Conservation (phyloP, 2,797 vertebrate genomes). For the Pseudochirops corinnae region DNA sequence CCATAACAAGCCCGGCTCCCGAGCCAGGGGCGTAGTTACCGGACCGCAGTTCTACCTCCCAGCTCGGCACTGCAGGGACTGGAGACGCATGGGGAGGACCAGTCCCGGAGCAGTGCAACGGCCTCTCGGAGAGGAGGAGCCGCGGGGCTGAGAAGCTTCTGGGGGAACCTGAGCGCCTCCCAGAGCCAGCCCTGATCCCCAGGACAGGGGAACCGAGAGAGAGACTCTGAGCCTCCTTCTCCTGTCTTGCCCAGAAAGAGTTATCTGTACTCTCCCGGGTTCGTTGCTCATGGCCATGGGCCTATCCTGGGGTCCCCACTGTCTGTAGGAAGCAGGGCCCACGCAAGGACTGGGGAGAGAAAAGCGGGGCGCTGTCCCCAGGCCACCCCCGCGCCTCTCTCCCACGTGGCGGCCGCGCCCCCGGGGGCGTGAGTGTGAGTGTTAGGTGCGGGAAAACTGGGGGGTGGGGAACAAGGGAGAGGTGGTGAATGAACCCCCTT, state of each 20-base stretch:
- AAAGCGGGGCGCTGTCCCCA: conserved; percentile 75
- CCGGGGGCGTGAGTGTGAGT: conserved; percentile 78
- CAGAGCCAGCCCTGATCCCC: conserved; percentile 63
- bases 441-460: conserved; percentile 1
- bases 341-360: conserved; percentile 65
- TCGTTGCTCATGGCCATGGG: neutral
- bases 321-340: conserved; percentile 65
- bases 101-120: conserved; percentile 51
- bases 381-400: conserved; percentile 79
- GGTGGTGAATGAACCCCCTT: conserved; percentile 75
- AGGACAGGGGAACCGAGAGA: neutral
- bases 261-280: neutral
- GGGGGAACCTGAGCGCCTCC: conserved; percentile 76
- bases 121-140: conserved; percentile 33
- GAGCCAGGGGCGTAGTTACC: neutral
- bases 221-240: neutral
- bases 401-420: conserved; percentile 82
- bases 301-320: conserved; percentile 61
- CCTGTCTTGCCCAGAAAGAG: neutral
- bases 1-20: conserved; percentile 35
- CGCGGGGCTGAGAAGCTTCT: conserved; percentile 57
- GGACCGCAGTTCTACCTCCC: conserved; percentile 8
- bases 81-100: conserved; percentile 43
- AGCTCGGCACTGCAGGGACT: conserved; percentile 56
- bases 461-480: conserved; percentile 48